Percentiles rank a stretch among this genome's conserved stretches.
phyloP scores from a whole-genome alignment of 2,888 invertebrate species.

The Drosophila neoperkinsi region DNA sequence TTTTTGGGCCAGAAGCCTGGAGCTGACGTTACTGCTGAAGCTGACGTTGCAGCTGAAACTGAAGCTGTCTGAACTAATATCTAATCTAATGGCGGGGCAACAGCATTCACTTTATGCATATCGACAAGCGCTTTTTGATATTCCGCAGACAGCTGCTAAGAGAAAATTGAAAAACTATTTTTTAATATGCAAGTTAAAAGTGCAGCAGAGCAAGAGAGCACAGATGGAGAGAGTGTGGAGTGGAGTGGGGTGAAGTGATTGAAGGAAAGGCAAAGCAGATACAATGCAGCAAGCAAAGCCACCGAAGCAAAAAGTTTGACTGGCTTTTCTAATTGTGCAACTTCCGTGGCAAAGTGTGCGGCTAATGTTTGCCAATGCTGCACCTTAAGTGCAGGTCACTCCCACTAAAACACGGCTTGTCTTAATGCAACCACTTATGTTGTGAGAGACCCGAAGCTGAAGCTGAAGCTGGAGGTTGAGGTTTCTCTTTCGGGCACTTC shows the following conservation, averaged over 20 bases:
- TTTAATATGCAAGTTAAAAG: conserved; percentile 68
- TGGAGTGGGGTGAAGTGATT: not conserved
- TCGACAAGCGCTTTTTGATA: conserved; percentile 70
- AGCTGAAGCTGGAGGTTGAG: conserved; percentile 1
- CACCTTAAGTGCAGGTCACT: conserved; percentile 70
- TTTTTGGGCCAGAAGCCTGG: conserved; percentile 12
- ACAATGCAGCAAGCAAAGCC: conserved; percentile 27
- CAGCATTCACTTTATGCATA: conserved; percentile 76
- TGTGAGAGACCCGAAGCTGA: not conserved
- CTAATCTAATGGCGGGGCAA: conserved; percentile 68
- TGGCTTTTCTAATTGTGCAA: conserved; percentile 78
- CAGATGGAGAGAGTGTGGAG: conserved; percentile 1
- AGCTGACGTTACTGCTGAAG: not conserved
- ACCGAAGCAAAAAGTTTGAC: conserved; percentile 68
- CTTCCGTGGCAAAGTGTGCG: conserved; percentile 79
- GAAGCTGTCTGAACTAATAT: conserved; percentile 69
- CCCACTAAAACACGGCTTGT: conserved; percentile 63
- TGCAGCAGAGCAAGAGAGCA: not conserved
- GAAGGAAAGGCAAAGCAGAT: not conserved
- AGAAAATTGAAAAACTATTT: conserved; percentile 65
- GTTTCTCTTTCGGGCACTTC: conserved; percentile 63
- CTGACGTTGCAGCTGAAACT: conserved; percentile 10
- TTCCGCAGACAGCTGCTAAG: conserved; percentile 66
- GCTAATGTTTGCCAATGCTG: conserved; percentile 72
- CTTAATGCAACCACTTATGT: conserved; percentile 66